phyloP scores from a whole-genome alignment of 2,888 invertebrate genomes.

The Cephus rjabovi region DNA sequence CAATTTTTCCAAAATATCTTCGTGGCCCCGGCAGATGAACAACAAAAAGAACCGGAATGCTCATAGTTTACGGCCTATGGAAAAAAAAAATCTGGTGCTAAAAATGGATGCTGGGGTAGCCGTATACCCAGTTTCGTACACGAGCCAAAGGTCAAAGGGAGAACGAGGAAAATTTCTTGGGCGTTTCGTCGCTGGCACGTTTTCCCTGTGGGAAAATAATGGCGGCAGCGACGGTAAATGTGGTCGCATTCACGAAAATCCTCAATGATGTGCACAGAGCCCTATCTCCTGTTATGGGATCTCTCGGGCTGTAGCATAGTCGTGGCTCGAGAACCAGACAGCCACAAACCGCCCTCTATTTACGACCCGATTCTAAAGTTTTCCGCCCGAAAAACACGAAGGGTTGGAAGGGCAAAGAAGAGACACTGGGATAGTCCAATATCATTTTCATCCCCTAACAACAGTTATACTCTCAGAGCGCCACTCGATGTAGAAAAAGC shows the following conservation, averaged over 20 bases:
- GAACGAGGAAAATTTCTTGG: conserved; percentile 21
- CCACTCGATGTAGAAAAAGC: no score
- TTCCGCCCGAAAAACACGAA: conserved; percentile 13
- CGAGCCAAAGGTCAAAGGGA: conserved; percentile 20
- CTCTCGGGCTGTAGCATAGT: conserved; percentile 22
- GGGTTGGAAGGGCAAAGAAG: no score
- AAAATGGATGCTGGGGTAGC: no score
- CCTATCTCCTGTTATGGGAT: conserved; percentile 28
- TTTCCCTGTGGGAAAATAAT: conserved; percentile 3
- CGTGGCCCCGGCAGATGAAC: no score
- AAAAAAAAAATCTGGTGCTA: no score
- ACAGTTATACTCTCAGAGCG: no score
- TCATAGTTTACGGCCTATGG: no score
- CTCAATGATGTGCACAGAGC: conserved; percentile 32
- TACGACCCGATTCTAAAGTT: conserved; percentile 28
- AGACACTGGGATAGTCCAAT: no score
- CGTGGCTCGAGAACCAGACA: conserved; percentile 29
- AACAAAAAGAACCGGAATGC: no score
- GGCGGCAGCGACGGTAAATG: background rate
- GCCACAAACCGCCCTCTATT: conserved; percentile 34
- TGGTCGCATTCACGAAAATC: conserved; percentile 24
- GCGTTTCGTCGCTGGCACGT: conserved; percentile 13
- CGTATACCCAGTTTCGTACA: no score
- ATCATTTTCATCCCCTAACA: no score
- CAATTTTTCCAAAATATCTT: no score